These are phyloP conservation scores for Cenopis cana DNA, from an alignment of 2,888 invertebrate species.

Conservation along the genomic window DNA sequence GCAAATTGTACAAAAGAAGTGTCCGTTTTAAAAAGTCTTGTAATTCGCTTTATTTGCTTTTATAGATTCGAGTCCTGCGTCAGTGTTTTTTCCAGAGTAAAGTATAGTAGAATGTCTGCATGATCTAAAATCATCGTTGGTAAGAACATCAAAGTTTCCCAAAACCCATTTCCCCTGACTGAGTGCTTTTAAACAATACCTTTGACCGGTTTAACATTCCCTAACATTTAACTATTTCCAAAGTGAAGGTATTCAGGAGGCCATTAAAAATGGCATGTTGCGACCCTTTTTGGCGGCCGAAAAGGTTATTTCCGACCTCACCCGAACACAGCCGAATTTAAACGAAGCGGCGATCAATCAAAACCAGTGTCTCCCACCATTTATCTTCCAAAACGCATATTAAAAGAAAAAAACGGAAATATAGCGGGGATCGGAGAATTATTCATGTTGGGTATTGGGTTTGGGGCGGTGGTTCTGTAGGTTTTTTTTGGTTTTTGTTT, in stretches of 20 bases:
- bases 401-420: slow-evolving; percentile 68
- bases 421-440: slow-evolving; percentile 60
- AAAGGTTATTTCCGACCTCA: slow-evolving; percentile 45
- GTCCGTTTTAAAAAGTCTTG: slow-evolving; percentile 49
- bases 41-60: slow-evolving; percentile 36
- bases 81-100: not conserved
- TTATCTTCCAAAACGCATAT: slow-evolving; percentile 76
- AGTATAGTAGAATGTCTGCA: too few relatives aligned
- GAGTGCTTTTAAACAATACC: slow-evolving; percentile 13
- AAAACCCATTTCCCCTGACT: not conserved
- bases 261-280: slow-evolving; percentile 38
- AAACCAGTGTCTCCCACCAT: slow-evolving; percentile 75
- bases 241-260: slow-evolving; percentile 8
- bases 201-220: slow-evolving; percentile 11
- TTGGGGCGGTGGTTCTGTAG: slow-evolving; percentile 28
- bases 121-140: not conserved
- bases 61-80: slow-evolving; percentile 16
- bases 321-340: slow-evolving; percentile 59
- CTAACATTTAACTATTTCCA: slow-evolving; percentile 28
- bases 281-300: slow-evolving; percentile 36
- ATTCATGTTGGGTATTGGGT: slow-evolving; percentile 60
- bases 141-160: not conserved
- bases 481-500: not conserved
- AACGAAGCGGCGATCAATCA: slow-evolving; percentile 74
- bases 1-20: slow-evolving; percentile 60